phyloP scores from a whole-genome alignment of 2,888 invertebrate genomes.

The Nemotelus nigrinus region DNA sequence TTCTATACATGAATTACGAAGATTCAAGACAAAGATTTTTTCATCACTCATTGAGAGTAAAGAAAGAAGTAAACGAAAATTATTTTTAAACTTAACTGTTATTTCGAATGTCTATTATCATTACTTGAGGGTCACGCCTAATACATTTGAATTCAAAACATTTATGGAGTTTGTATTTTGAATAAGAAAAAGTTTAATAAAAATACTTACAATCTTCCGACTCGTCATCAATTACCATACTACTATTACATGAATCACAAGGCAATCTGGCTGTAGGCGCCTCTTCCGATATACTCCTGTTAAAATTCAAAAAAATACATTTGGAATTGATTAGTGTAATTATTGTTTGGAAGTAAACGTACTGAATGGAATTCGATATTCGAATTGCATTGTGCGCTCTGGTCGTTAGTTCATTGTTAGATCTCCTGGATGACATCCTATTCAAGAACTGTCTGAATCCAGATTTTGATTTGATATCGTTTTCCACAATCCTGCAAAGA shows the following conservation, averaged over 20 bases:
- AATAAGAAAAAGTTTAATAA: too few species aligned
- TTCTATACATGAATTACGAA: too few species aligned
- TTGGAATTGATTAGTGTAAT: too few species aligned
- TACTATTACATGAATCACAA: constrained; percentile 64
- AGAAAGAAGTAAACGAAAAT: too few species aligned
- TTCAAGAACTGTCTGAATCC: constrained; percentile 63
- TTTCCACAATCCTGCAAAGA: constrained; percentile 37
- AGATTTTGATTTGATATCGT: constrained; percentile 52
- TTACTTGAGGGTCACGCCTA: too few species aligned
- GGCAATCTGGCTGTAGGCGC: constrained; percentile 60
- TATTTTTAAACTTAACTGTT: too few species aligned
- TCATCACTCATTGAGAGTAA: too few species aligned
- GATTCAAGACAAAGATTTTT: too few species aligned
- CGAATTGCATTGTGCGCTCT: constrained; percentile 56
- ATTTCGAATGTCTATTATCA: too few species aligned
- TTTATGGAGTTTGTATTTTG: too few species aligned
- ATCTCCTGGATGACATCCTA: constrained; percentile 63
- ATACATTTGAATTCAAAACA: too few species aligned
- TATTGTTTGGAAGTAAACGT: constrained; percentile 50
- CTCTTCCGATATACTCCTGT: constrained; percentile 54
- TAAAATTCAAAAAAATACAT: constrained; percentile 6
- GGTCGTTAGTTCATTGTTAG: constrained; percentile 57
- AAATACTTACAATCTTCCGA: constrained; percentile 51
- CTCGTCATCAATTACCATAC: constrained; percentile 64
- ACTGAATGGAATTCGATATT: constrained; percentile 63